Conservation (phyloP, 2,113 vertebrate genomes). For the Gallinago jamesoni region DNA sequence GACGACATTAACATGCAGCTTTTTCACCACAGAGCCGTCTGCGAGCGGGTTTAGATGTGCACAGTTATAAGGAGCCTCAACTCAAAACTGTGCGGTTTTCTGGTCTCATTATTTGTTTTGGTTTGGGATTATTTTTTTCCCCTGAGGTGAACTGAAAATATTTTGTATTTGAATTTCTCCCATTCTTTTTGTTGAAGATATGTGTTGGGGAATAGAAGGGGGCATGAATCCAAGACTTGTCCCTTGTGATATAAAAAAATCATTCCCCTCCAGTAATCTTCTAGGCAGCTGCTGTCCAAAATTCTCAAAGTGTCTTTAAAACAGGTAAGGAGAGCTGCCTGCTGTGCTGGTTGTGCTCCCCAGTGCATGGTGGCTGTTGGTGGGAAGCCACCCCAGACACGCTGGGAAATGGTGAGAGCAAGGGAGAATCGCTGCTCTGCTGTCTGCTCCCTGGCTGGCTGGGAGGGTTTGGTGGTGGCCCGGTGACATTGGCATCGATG, state of each 20-base stretch:
- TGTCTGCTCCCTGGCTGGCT: neutral
- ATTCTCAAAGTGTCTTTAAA: neutral
- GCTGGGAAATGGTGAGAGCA: neutral
- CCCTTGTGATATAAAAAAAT: neutral
- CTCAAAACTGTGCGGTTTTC: neutral
- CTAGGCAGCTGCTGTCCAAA: neutral
- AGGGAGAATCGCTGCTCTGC: neutral
- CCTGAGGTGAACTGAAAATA: neutral
- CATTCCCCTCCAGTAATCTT: neutral
- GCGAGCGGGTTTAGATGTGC: neutral
- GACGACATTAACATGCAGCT: neutral
- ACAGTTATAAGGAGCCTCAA: neutral
- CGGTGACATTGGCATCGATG: rapidly evolving
- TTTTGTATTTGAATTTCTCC: neutral
- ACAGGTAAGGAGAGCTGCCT: neutral
- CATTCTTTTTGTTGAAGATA: neutral
- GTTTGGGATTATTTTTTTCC: neutral
- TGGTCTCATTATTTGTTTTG: neutral
- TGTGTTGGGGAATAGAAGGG: neutral
- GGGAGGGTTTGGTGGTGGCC: neutral
- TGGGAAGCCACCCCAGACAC: neutral
- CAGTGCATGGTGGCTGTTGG: neutral
- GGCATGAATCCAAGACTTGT: neutral
- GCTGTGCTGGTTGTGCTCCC: neutral
- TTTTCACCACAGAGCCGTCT: neutral